These are phyloP conservation scores for Cavia aperea DNA, from an alignment of 2,113 vertebrate species.

Conservation along the genomic window DNA sequence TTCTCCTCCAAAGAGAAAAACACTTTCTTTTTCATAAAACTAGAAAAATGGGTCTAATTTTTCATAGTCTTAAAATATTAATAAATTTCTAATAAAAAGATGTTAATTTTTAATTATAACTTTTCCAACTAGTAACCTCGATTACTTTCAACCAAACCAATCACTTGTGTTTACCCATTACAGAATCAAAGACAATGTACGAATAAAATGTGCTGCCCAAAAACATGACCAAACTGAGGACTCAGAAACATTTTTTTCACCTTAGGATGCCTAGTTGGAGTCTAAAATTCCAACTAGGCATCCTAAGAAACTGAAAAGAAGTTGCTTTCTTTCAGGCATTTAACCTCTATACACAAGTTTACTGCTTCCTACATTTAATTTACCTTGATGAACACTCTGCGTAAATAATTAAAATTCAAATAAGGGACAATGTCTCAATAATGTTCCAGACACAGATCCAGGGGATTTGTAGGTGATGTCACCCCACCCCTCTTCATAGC, in stretches of 20 bases:
- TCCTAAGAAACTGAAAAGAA: not conserved
- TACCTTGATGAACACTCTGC: not conserved
- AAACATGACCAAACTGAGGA: not conserved
- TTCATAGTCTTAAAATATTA: constrained; percentile 8
- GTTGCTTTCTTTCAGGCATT: not conserved
- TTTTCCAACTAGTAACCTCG: constrained; percentile 24
- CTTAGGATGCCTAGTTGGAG: not conserved
- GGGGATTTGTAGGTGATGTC: no score
- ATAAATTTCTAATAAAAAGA: constrained; percentile 4
- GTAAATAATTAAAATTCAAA: constrained; percentile 24
- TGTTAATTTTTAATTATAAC: not conserved
- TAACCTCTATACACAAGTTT: not conserved
- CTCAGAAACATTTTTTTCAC: not conserved
- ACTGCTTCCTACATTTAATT: not conserved
- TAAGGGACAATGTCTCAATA: not conserved
- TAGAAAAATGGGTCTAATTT: not conserved
- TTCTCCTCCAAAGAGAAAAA: constrained; percentile 43
- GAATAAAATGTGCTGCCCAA: not conserved
- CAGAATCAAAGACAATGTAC: not conserved
- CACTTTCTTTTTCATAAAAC: not conserved
- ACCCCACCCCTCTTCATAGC: not conserved
- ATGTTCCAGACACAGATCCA: not conserved
- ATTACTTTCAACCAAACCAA: not conserved
- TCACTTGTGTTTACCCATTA: not conserved
- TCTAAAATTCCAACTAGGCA: constrained; percentile 1